Percentiles rank a stretch among this genome's conserved stretches.
Conservation (phyloP, 2,113 vertebrate species). For the Panthera uncia region DNA sequence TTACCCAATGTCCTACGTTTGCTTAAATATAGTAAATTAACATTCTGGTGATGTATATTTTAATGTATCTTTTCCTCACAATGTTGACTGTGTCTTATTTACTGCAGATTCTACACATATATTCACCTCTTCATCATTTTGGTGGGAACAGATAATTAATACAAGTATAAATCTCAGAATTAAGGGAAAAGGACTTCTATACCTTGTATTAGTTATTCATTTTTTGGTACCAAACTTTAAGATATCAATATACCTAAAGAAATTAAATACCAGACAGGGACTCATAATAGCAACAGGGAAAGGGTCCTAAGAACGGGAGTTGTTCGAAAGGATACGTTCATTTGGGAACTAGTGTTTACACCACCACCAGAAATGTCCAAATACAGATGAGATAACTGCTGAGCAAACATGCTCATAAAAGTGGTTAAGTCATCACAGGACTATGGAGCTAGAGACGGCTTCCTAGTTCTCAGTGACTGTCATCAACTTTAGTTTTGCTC, state of each 20-base stretch:
- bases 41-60: background rate
- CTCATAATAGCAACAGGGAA: background rate
- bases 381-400: background rate
- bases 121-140: background rate
- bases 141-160: background rate
- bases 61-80: slow-evolving; percentile 7
- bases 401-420: background rate
- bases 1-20: background rate
- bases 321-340: background rate
- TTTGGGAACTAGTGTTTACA: background rate
- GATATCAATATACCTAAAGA: background rate
- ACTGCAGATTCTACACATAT: background rate
- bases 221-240: background rate
- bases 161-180: background rate
- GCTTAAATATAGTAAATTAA: background rate
- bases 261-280: background rate
- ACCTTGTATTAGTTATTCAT: background rate
- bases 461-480: background rate
- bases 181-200: background rate
- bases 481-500: background rate
- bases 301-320: background rate
- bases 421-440: background rate
- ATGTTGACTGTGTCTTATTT: background rate
- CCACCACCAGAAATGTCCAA: background rate
- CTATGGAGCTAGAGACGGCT: background rate